Evolutionary conservation across 1,140 invertebrate species (phyloP), one percentile per base, ranked within the genome.

Genomic region (Pseudoatta argentina): DNA sequence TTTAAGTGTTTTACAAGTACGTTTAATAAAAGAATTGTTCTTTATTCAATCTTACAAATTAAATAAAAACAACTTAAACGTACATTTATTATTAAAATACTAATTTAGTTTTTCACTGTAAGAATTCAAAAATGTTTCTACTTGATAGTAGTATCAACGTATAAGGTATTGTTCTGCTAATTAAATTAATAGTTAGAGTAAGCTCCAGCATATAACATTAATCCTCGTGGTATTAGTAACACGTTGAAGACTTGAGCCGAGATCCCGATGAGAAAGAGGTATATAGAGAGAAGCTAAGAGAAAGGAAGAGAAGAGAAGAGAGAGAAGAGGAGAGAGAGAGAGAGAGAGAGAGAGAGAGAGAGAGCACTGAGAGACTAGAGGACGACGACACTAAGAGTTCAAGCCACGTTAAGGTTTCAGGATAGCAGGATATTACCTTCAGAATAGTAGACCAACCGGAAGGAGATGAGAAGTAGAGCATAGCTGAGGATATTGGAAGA

Each of bases 101-200:
- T 61, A 16, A 53, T 44, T 76, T 53, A 61, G 2, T 6, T 18
- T 67, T 4, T 39, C 1, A 34, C 4, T 73, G 0, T 16, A 30
- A 81, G 8, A 66, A 48, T 51, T 78, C 0, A 48, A 72, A 71
- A 71, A 81, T 34, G 48, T 55, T 24, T 82, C 39, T 61, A 59
- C n/a, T n/a, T 73, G 57, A 75, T 24, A 61, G 10, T 34, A 21
- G 39, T 61, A 87, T 86, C 75, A 82, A 67, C 86, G 85, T 89
- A 76, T 91, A 91, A 93, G 93, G 92, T 93, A 94, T 94, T 93
- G 92, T 93, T 93, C 88, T 87, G 64, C 64, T 88, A 92, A 93
- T 94, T 89, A 93, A 94, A 94, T 94, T 94, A 94, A 94, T 94
- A 93, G 93, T 92, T 67, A 91, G 87, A 88, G 86, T 91, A 92